These are phyloP conservation scores for Meta bourneti DNA, from an alignment of 2,888 invertebrate species.

Conservation along the genomic window DNA sequence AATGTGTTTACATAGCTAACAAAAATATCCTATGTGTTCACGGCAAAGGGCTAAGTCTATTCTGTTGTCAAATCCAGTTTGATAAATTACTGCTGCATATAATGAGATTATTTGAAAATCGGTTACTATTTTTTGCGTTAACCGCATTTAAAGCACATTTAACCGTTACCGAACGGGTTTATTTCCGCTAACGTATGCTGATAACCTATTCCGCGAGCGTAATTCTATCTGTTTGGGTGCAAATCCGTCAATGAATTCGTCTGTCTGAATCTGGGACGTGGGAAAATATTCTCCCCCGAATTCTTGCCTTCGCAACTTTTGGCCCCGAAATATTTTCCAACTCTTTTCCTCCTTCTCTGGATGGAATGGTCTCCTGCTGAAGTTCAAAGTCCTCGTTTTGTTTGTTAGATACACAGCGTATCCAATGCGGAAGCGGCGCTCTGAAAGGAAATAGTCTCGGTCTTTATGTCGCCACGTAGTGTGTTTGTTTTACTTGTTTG, in stretches of 20 bases:
- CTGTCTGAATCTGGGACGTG: neutral
- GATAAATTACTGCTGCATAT: too few relatives aligned
- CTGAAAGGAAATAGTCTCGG: conserved; percentile 41
- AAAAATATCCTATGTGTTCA: too few relatives aligned
- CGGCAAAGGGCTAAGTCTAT: too few relatives aligned
- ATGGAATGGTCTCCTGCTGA: neutral
- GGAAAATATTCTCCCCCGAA: neutral
- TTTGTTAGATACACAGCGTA: neutral
- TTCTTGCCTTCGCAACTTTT: neutral
- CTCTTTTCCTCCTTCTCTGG: too few relatives aligned
- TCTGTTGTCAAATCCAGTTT: too few relatives aligned
- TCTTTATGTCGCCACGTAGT: conserved; percentile 33
- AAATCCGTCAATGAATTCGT: neutral
- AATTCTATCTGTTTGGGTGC: conserved; percentile 12
- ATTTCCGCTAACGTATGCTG: neutral
- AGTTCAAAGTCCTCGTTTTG: conserved; percentile 22
- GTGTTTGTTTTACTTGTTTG: too few relatives aligned
- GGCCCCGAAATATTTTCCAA: too few relatives aligned
- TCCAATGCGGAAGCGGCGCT: conserved; percentile 55
- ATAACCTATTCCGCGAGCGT: neutral
- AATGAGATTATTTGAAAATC: too few relatives aligned
- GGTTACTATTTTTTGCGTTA: too few relatives aligned
- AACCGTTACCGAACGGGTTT: neutral
- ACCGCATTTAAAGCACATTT: too few relatives aligned
- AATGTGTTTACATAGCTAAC: too few relatives aligned